Evolutionary conservation across 2,888 invertebrate genomes (phyloP).

Genomic region (Falcaria lacertinaria): DNA sequence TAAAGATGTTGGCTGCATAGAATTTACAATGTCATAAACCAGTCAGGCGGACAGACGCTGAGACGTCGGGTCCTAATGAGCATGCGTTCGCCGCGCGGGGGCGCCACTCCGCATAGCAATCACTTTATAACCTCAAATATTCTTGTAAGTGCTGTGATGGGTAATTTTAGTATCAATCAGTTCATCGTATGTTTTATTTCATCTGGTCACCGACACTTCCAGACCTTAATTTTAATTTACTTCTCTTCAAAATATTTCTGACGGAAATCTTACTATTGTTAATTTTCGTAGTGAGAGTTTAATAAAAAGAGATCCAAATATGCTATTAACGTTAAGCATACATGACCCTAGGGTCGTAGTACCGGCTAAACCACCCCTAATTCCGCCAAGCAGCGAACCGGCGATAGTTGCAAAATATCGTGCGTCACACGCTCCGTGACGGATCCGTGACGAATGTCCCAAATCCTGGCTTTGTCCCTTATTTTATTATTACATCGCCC

Average conservation of each 20-base stretch:
- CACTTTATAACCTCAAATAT: constrained; percentile 3
- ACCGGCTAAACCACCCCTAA: neutral
- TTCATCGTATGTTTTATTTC: too few species aligned
- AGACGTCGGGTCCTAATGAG: constrained; percentile 39
- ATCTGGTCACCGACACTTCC: too few species aligned
- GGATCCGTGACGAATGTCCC: constrained; percentile 67
- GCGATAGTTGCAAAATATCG: constrained; percentile 11
- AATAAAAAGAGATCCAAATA: too few species aligned
- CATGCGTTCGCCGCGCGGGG: constrained; percentile 31
- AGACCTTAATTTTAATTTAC: too few species aligned
- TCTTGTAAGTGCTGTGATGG: constrained; percentile 10
- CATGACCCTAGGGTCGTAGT: neutral
- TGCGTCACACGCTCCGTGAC: constrained; percentile 42
- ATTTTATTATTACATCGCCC: constrained; percentile 53
- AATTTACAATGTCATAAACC: constrained; percentile 61
- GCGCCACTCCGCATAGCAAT: constrained; percentile 25
- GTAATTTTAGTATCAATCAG: too few species aligned
- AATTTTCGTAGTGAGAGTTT: neutral
- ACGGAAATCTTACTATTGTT: too few species aligned
- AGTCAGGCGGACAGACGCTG: constrained; percentile 43
- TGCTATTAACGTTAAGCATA: neutral
- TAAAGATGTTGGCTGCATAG: constrained; percentile 38
- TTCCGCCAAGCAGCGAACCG: neutral
- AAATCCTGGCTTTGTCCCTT: constrained; percentile 46
- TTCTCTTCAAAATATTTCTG: too few species aligned